Percentiles rank a stretch among this genome's conserved stretches.
Evolutionary conservation across 2,113 vertebrate genomes (phyloP).

Genomic region (Columbina picui): DNA sequence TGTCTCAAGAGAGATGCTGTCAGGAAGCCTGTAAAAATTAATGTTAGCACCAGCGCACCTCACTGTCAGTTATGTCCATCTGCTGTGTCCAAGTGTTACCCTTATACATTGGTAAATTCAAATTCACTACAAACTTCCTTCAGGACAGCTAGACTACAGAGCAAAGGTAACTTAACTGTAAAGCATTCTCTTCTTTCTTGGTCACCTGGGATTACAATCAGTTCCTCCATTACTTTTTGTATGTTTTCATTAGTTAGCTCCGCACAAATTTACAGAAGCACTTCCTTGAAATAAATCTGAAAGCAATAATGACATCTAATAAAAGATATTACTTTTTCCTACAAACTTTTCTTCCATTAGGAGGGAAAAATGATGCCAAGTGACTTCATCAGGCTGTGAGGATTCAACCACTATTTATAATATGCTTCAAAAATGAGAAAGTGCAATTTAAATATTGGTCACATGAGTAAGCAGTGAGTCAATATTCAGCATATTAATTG

Average conservation of each 20-base stretch:
- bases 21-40: background rate
- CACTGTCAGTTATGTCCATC: background rate
- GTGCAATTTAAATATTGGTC: conserved; percentile 8
- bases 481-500: conserved; percentile 27
- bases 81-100: background rate
- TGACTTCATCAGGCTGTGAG: background rate
- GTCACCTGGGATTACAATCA: background rate
- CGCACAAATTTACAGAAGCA: background rate
- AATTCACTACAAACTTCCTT: background rate
- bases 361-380: background rate
- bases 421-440: conserved; percentile 6
- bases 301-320: background rate
- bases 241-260: conserved; percentile 1
- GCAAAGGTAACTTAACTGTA: background rate
- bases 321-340: background rate
- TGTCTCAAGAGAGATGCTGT: background rate
- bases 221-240: background rate
- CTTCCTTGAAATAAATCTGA: conserved; percentile 8
- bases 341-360: background rate
- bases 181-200: background rate
- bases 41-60: background rate
- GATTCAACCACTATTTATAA: background rate
- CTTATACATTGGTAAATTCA: background rate
- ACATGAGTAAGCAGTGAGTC: conserved; percentile 5
- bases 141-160: background rate